Percentiles rank a stretch among this genome's conserved stretches.
Conservation (phyloP, 2,888 invertebrate species). For the Lepetodrilus schrolli region DNA sequence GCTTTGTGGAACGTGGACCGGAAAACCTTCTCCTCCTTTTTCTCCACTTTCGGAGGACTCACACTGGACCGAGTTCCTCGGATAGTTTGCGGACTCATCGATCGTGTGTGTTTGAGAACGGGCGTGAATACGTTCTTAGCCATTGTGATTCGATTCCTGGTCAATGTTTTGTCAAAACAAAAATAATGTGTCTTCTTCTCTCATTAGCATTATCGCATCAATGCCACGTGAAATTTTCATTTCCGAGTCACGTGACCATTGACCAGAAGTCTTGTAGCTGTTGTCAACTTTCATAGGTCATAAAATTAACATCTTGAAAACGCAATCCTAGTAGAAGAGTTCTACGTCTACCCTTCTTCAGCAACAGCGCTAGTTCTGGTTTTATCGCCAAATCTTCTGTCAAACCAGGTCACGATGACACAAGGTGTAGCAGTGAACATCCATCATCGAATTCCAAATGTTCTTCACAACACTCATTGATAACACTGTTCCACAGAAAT, state of each 20-base stretch:
- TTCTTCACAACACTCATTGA: neutral
- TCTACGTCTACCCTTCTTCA: too few relatives aligned
- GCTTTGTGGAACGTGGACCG: conserved; percentile 1
- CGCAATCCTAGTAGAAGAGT: too few relatives aligned
- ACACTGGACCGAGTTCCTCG: conserved; percentile 8
- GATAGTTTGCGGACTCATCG: conserved; percentile 18
- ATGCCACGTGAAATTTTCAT: neutral
- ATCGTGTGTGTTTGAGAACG: conserved; percentile 20
- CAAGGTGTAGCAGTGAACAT: neutral
- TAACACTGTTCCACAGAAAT: too few relatives aligned
- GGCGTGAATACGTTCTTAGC: conserved; percentile 28
- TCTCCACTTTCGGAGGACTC: conserved; percentile 18
- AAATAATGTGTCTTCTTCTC: conserved; percentile 6
- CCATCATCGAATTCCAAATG: conserved; percentile 6
- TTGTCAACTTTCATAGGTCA: too few relatives aligned
- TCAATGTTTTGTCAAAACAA: neutral
- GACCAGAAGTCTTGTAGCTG: neutral
- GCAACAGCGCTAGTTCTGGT: too few relatives aligned
- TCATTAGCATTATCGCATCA: neutral
- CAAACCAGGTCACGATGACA: conserved; percentile 1
- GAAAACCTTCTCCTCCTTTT: conserved; percentile 12
- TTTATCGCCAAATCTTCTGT: neutral
- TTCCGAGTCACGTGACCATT: neutral
- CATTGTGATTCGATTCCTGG: too few relatives aligned
- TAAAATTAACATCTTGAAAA: too few relatives aligned